These are phyloP conservation scores for Empidonax traillii DNA, from an alignment of 2,113 vertebrate species.

Conservation along the genomic window DNA sequence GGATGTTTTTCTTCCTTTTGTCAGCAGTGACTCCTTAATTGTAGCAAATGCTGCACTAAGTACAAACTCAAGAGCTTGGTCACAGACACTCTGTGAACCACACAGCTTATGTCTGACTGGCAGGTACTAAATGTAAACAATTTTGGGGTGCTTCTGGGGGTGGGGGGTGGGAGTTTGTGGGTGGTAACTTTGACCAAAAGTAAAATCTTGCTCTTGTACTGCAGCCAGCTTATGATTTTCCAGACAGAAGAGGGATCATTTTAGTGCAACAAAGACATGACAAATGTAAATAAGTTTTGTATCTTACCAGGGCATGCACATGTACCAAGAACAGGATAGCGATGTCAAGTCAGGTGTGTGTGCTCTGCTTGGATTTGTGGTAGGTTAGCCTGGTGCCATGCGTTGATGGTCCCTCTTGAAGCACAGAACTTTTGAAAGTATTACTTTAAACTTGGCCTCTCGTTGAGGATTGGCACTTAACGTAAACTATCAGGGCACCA, in stretches of 20 bases:
- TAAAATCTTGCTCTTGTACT: conserved; percentile 73
- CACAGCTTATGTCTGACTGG: conserved; percentile 53
- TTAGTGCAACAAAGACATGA: conserved; percentile 38
- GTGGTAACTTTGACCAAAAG: conserved; percentile 72
- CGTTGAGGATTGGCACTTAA: conserved; percentile 74
- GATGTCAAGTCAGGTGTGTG: neutral
- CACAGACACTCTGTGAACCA: conserved; percentile 37
- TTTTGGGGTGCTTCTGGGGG: conserved; percentile 44
- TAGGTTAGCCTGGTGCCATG: conserved; percentile 68
- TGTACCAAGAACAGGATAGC: conserved; percentile 25
- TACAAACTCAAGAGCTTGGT: conserved; percentile 69
- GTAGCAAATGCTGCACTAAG: conserved; percentile 81
- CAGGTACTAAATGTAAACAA: conserved; percentile 68
- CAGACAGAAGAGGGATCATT: conserved; percentile 67
- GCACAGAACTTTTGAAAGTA: conserved; percentile 79
- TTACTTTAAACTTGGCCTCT: conserved; percentile 73
- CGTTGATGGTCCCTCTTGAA: conserved; percentile 73
- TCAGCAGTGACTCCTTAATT: conserved; percentile 70
- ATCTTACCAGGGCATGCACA: conserved; percentile 28
- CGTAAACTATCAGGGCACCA: conserved; percentile 52
- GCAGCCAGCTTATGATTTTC: conserved; percentile 70
- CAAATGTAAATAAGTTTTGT: conserved; percentile 49
- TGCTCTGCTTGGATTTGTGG: conserved; percentile 54
- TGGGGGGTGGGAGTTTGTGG: conserved; percentile 54
- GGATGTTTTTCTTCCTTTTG: conserved; percentile 59